Evolutionary conservation across 2,888 invertebrate species (phyloP).

Genomic region (Caenorhabditis zanzibari): DNA sequence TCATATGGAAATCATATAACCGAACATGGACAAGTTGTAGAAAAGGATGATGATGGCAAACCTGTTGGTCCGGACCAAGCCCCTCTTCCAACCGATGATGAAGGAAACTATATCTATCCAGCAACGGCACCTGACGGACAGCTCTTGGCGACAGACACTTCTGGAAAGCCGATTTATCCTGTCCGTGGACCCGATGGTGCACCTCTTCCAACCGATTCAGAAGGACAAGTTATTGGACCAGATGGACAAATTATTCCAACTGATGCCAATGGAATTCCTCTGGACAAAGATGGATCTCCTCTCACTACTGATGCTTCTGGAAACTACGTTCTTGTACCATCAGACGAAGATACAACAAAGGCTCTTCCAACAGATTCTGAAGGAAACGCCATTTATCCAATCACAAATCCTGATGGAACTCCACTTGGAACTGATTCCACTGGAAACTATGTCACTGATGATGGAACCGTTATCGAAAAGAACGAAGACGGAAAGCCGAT

Average conservation of each 20-base stretch:
- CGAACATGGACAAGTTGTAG: not conserved
- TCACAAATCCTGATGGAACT: slow-evolving; percentile 67
- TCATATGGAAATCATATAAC: not conserved
- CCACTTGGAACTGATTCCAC: slow-evolving; percentile 67
- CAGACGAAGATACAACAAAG: not conserved
- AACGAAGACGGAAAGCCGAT: slow-evolving; percentile 19
- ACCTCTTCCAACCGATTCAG: slow-evolving; percentile 68
- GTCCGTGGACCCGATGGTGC: slow-evolving; percentile 65
- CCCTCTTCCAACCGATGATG: not conserved
- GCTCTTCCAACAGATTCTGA: slow-evolving; percentile 13
- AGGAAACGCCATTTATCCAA: slow-evolving; percentile 20
- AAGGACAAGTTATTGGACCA: slow-evolving; percentile 54
- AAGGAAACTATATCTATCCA: slow-evolving; percentile 2
- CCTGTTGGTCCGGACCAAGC: slow-evolving; percentile 52
- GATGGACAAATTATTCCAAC: slow-evolving; percentile 69
- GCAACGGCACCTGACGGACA: slow-evolving; percentile 65
- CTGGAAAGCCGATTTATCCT: slow-evolving; percentile 41
- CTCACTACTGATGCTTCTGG: slow-evolving; percentile 4
- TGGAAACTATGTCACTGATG: slow-evolving; percentile 55
- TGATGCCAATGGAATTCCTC: slow-evolving; percentile 56
- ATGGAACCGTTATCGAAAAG: slow-evolving; percentile 49
- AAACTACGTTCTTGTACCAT: slow-evolving; percentile 9
- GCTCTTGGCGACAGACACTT: slow-evolving; percentile 48
- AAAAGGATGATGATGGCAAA: slow-evolving; percentile 16
- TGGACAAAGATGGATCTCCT: slow-evolving; percentile 3